phyloP scores from a whole-genome alignment of 2,888 invertebrate genomes.

The Ethmia dodecea region DNA sequence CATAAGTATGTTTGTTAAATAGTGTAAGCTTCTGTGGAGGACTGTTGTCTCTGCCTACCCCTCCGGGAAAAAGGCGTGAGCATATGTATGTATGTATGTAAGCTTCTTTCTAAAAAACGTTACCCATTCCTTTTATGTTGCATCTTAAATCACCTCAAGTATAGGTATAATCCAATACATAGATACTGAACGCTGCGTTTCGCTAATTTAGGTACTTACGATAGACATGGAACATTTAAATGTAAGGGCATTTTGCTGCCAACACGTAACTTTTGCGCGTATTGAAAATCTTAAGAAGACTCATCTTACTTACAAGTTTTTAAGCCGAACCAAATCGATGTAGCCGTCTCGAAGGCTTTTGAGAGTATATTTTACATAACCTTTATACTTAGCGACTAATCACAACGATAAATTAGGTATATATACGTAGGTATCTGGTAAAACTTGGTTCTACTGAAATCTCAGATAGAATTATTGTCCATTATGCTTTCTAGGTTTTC shows the following conservation, averaged over 20 bases:
- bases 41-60: no score
- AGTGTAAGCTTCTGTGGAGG: no score
- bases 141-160: slow-evolving; percentile 18
- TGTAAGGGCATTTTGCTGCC: slow-evolving; percentile 71
- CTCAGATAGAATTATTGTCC: slow-evolving; percentile 5
- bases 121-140: slow-evolving; percentile 25
- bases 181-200: slow-evolving; percentile 41
- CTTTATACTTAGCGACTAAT: slow-evolving; percentile 64
- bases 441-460: slow-evolving; percentile 9
- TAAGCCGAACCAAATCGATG: slow-evolving; percentile 48
- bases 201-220: slow-evolving; percentile 55
- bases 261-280: not conserved
- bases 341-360: slow-evolving; percentile 74
- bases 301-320: not conserved
- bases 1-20: no score
- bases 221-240: slow-evolving; percentile 69
- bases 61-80: no score
- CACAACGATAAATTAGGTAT: slow-evolving; percentile 58
- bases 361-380: slow-evolving; percentile 40
- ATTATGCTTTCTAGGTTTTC: no score
- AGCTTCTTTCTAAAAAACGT: no score
- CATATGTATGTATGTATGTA: no score
- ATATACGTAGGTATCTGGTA: slow-evolving; percentile 18
- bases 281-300: no score
- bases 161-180: slow-evolving; percentile 35